Percentiles rank a stretch among this genome's conserved stretches.
Evolutionary conservation across 2,797 vertebrate species (phyloP).

Genomic region (Melanotaenia trifasciata): DNA sequence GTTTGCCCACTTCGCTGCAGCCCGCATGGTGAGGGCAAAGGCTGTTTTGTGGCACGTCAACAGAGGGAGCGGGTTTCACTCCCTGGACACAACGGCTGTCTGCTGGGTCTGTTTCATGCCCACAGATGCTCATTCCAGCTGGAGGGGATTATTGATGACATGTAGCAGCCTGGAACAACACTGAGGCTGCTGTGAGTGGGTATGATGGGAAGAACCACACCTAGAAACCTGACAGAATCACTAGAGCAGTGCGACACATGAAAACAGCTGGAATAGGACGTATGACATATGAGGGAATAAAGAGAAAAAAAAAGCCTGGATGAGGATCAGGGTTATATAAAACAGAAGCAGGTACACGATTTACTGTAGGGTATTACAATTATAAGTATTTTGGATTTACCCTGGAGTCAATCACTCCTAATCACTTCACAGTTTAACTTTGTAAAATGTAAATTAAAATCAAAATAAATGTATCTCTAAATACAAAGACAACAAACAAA

Average conservation of each 20-base stretch:
- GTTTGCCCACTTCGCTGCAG: slow-evolving; percentile 57
- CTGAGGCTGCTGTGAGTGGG: slow-evolving; percentile 62
- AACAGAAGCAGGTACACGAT: slow-evolving; percentile 6
- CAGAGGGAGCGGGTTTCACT: slow-evolving; percentile 38
- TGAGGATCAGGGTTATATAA: background rate
- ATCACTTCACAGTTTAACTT: background rate
- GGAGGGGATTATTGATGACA: slow-evolving; percentile 76
- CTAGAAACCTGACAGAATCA: slow-evolving; percentile 70
- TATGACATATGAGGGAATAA: slow-evolving; percentile 32
- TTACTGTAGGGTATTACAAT: background rate
- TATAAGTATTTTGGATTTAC: background rate
- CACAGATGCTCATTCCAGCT: slow-evolving; percentile 72
- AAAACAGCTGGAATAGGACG: slow-evolving; percentile 61
- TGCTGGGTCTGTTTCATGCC: slow-evolving; percentile 43
- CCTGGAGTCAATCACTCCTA: background rate
- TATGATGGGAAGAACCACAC: slow-evolving; percentile 75
- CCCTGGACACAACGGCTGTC: slow-evolving; percentile 34
- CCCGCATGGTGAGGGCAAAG: slow-evolving; percentile 29
- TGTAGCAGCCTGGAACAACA: slow-evolving; percentile 70
- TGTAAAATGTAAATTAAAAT: background rate
- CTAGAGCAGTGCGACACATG: slow-evolving; percentile 47
- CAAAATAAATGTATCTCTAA: background rate
- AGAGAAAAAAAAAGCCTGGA: slow-evolving; percentile 10
- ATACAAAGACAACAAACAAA: background rate
- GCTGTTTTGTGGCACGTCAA: slow-evolving; percentile 43